A percentile compares a stretch with the other conserved stretches of the same genome.
Evolutionary conservation across 1,140 invertebrate species (phyloP).

Genomic region (Drosophila lacteicornis): DNA sequence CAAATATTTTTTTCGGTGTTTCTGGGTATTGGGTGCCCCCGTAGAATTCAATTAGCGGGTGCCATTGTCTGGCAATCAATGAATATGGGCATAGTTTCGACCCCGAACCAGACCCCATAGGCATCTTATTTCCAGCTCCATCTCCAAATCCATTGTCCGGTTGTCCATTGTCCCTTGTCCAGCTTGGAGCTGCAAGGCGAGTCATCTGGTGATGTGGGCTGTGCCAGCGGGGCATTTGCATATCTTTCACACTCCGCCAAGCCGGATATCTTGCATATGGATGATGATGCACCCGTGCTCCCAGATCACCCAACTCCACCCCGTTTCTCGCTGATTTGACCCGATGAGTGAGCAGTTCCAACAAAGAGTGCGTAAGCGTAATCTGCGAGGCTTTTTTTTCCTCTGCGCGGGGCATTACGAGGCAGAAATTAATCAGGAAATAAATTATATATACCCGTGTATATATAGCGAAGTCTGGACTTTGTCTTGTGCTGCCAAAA

Average conservation of each 20-base stretch:
- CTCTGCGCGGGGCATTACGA: slow-evolving; percentile 44
- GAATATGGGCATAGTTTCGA: slow-evolving; percentile 14
- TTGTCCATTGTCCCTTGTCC: slow-evolving; percentile 36
- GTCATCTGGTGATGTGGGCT: slow-evolving; percentile 39
- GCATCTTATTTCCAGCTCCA: neutral
- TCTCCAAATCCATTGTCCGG: neutral
- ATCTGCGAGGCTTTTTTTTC: slow-evolving; percentile 28
- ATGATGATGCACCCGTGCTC: slow-evolving; percentile 44
- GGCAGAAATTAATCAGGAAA: slow-evolving; percentile 76
- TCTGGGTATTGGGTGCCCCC: slow-evolving; percentile 12
- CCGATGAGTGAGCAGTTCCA: slow-evolving; percentile 27
- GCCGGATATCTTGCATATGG: slow-evolving; percentile 30
- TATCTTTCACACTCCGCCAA: slow-evolving; percentile 40
- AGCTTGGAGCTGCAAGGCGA: slow-evolving; percentile 4
- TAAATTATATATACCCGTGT: slow-evolving; percentile 53
- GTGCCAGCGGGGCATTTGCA: slow-evolving; percentile 48
- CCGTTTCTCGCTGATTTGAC: slow-evolving; percentile 8
- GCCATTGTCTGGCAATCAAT: slow-evolving; percentile 52
- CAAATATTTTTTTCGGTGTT: neutral
- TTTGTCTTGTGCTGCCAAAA: slow-evolving; percentile 40
- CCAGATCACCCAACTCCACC: slow-evolving; percentile 30
- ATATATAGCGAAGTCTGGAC: slow-evolving; percentile 18
- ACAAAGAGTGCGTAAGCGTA: slow-evolving; percentile 42
- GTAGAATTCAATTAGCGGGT: slow-evolving; percentile 63
- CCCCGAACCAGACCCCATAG: neutral